Base-by-base conservation (phyloP, 2,888 invertebrate genomes). In the Incurvaria masculella region DNA sequence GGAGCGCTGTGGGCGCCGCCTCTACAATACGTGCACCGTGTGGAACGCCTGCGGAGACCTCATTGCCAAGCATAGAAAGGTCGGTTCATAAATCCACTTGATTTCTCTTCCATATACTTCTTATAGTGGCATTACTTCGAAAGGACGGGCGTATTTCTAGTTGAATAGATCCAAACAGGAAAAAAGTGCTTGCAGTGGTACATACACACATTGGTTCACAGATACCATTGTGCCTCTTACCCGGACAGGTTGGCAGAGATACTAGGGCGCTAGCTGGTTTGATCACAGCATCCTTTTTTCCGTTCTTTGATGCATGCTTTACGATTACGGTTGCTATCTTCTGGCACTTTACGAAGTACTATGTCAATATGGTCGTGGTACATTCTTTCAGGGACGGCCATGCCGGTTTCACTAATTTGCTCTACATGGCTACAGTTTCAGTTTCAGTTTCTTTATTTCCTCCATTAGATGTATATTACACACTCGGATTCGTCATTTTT, bases 21-120 rank as follows among this genome's bases (percentile, higher is more conserved):
- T 91, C 6, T 94, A 86, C 66, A 97, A 97, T 66, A 95, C 96
- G 0, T 91, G 91, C 59, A 90, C 94, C 0, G 85, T 94, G 1
- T 97, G 91, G 89, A 84, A 85, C 60, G 85, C 86, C 0, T 68
- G 79, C 20, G 97, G 97, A 14, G 73, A 86, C 49, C 63, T 97
- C 43, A 69, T 97, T 44, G 89, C 88, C 0, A 88, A 86, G 60
- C 88, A 91, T 62, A 82, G 95, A 52, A 97, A 97, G 82, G 91
- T 91, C 54, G 57, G 20, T 40, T 20, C 17, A 20, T 14, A 23
- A 17, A n/a, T 10, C n/a, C 11, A 38, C 40, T 46, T 38, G 40
- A 19, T 40, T 21, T 17, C 14, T 8, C 14, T 27, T 27, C 14
- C 27, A 27, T 27, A 27, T 27, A 8, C 8, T 27, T 27, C 27